Conservation (phyloP, 1,140 invertebrate genomes). For the Ceratoteleas bidentatus region DNA sequence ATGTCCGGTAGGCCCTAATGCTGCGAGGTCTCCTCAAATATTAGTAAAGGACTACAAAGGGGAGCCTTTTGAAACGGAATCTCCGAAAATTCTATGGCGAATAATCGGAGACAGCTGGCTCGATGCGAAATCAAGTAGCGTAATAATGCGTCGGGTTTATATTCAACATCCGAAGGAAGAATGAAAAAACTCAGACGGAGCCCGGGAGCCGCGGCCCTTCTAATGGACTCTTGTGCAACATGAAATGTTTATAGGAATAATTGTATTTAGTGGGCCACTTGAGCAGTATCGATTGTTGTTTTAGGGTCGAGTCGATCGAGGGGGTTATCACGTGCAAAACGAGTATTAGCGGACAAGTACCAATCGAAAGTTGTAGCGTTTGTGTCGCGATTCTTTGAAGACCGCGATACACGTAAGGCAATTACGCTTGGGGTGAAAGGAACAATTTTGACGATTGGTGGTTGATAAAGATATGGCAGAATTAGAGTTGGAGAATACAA, state of each 20-base stretch:
- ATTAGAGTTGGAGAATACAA: too few species aligned
- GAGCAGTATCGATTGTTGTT: too few species aligned
- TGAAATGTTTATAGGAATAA: slow-evolving; percentile 60
- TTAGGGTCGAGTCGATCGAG: too few species aligned
- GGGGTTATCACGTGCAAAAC: too few species aligned
- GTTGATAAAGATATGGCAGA: too few species aligned
- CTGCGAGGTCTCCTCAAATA: slow-evolving; percentile 76
- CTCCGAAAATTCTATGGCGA: slow-evolving; percentile 76
- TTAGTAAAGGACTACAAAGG: slow-evolving; percentile 77
- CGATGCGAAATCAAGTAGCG: slow-evolving; percentile 81
- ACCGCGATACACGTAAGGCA: too few species aligned
- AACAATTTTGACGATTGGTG: too few species aligned
- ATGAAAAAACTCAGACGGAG: slow-evolving; percentile 65
- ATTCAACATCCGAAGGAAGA: slow-evolving; percentile 66
- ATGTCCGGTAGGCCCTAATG: slow-evolving; percentile 71
- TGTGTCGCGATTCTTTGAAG: too few species aligned
- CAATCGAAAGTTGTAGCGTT: too few species aligned
- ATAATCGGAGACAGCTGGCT: slow-evolving; percentile 79
- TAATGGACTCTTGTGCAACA: slow-evolving; percentile 58
- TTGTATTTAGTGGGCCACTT: slow-evolving; percentile 56
- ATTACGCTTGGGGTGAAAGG: too few species aligned
- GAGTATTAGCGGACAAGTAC: too few species aligned
- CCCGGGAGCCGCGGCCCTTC: slow-evolving; percentile 50
- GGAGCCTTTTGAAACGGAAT: slow-evolving; percentile 75
- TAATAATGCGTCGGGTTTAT: slow-evolving; percentile 75